Evolutionary conservation across 2,113 vertebrate genomes (phyloP).

Genomic region (Erythrocebus patas): DNA sequence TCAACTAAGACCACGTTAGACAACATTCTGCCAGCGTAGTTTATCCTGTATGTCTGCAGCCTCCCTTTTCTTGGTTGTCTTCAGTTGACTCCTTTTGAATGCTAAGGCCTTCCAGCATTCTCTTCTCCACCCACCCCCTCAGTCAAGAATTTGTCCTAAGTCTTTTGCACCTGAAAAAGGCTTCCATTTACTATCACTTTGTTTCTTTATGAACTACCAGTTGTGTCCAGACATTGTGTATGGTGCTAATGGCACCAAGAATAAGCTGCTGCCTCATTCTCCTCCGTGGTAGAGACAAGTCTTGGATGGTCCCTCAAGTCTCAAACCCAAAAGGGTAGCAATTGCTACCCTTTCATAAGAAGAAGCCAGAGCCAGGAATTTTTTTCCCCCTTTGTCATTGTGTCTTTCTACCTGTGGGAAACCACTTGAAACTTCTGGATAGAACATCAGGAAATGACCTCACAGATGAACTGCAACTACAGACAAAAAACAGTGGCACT

Average conservation of each 20-base stretch:
- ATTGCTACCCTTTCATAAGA: neutral
- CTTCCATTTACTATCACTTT: neutral
- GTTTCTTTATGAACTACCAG: neutral
- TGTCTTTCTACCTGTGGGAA: neutral
- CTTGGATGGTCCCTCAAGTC: neutral
- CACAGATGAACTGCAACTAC: neutral
- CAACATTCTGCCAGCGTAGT: fast-evolving
- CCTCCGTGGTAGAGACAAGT: neutral
- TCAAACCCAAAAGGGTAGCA: neutral
- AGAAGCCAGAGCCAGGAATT: neutral
- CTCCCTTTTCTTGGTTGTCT: neutral
- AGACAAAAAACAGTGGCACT: neutral
- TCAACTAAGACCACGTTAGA: neutral
- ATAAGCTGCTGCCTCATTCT: neutral
- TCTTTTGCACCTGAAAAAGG: neutral
- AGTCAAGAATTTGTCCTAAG: neutral
- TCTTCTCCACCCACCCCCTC: neutral
- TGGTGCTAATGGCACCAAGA: neutral
- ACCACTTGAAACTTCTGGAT: neutral
- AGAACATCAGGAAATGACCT: neutral
- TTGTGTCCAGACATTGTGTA: neutral
- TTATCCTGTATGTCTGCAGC: neutral
- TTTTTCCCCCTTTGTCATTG: neutral
- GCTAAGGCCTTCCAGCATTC: neutral
- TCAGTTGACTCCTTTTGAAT: neutral